Conservation (phyloP, 2,797 vertebrate species). For the Acanthiza pusilla region DNA sequence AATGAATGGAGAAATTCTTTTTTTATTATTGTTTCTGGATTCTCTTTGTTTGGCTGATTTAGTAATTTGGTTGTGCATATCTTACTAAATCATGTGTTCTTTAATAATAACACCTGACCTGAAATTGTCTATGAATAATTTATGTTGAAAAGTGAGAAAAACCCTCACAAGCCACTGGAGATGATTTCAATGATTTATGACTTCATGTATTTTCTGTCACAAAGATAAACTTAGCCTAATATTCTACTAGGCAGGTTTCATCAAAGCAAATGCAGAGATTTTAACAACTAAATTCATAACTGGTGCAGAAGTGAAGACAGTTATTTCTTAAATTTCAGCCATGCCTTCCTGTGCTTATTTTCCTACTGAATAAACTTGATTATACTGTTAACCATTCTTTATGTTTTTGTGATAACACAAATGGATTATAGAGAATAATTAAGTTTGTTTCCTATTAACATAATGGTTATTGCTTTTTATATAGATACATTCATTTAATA, state of each 20-base stretch:
- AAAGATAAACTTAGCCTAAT: neutral
- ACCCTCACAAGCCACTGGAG: neutral
- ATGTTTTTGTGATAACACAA: neutral
- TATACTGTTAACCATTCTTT: neutral
- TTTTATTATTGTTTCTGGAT: accelerated
- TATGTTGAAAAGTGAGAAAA: neutral
- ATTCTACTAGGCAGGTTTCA: neutral
- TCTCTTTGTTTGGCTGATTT: neutral
- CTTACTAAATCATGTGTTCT: neutral
- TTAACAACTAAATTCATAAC: neutral
- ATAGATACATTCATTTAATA: neutral
- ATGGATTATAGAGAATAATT: neutral
- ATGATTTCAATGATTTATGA: neutral
- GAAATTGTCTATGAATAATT: neutral
- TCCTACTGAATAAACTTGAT: neutral
- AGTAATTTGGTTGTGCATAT: neutral
- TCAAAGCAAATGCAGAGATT: neutral
- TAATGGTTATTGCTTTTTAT: neutral
- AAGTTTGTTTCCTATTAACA: neutral
- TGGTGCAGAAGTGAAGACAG: neutral
- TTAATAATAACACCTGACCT: neutral
- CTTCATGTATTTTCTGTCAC: neutral
- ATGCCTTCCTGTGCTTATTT: neutral
- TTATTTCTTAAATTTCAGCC: neutral
- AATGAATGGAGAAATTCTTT: neutral